phyloP scores from a whole-genome alignment of 2,797 vertebrate species.

The Netta rufina region DNA sequence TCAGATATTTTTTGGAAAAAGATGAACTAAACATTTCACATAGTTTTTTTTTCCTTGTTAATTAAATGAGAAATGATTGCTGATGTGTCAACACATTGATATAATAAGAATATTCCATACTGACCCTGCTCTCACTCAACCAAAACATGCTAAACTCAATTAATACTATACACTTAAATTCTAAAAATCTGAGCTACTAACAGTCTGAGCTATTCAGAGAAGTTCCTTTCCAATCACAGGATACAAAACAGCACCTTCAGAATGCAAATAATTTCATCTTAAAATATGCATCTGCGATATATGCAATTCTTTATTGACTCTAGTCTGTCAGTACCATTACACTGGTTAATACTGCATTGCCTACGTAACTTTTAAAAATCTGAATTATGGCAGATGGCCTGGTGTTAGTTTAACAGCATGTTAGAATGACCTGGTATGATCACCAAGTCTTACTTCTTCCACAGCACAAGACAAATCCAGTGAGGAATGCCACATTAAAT shows the following conservation, averaged over 20 bases:
- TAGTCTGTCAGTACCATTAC: neutral
- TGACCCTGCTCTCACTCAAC: neutral
- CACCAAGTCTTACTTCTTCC: neutral
- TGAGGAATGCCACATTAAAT: neutral
- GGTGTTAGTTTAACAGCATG: neutral
- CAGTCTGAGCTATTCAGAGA: neutral
- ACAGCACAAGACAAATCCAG: neutral
- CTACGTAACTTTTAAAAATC: neutral
- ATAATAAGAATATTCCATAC: neutral
- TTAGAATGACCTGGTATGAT: neutral
- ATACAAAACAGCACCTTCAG: neutral
- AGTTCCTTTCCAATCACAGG: neutral
- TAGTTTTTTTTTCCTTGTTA: neutral
- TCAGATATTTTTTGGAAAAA: neutral
- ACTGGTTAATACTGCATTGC: neutral
- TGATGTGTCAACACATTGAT: neutral
- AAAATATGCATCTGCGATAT: neutral
- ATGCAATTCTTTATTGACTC: neutral
- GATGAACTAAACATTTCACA: neutral
- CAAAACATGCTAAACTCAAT: neutral
- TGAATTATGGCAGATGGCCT: neutral
- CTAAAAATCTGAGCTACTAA: neutral
- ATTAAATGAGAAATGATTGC: neutral
- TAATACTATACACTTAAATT: neutral
- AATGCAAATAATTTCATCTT: neutral